A percentile compares a stretch with the other conserved stretches of the same genome.
phyloP scores from a whole-genome alignment of 2,113 vertebrate genomes.

The Phodopus roborovskii region DNA sequence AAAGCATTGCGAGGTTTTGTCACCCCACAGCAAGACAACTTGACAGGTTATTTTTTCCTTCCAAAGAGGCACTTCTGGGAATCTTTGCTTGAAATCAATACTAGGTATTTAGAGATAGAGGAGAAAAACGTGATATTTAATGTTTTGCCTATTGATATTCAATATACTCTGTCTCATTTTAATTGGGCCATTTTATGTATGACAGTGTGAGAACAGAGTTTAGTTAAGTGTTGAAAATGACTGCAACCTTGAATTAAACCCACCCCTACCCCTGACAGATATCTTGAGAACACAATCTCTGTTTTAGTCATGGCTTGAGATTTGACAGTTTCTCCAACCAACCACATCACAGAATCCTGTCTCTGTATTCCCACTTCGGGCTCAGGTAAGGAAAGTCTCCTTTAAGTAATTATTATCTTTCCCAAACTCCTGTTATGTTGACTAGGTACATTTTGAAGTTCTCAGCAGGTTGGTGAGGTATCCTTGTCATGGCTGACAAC shows the following conservation, averaged over 20 bases:
- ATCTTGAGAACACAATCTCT: not conserved
- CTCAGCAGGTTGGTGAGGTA: not conserved
- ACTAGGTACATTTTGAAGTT: not conserved
- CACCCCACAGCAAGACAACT: not conserved
- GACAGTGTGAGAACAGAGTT: not conserved
- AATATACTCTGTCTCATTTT: not conserved
- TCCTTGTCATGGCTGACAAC: not conserved
- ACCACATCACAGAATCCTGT: not conserved
- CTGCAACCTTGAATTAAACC: not conserved
- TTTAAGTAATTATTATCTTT: not conserved
- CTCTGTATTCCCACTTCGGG: accelerated
- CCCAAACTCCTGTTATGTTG: not conserved
- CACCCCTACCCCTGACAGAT: not conserved
- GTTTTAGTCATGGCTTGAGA: not conserved
- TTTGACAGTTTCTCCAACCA: not conserved
- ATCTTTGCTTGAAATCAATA: not conserved
- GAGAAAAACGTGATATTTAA: not conserved
- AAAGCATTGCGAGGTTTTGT: not conserved
- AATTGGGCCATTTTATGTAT: not conserved
- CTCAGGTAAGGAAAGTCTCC: not conserved
- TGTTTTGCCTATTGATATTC: not conserved
- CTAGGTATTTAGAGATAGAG: not conserved
- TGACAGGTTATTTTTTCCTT: constrained; percentile 41
- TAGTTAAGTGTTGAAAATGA: not conserved
- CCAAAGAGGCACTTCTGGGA: not conserved